Evolutionary conservation across 2,888 invertebrate species (phyloP).

Genomic region (Drosophila hamatofila): DNA sequence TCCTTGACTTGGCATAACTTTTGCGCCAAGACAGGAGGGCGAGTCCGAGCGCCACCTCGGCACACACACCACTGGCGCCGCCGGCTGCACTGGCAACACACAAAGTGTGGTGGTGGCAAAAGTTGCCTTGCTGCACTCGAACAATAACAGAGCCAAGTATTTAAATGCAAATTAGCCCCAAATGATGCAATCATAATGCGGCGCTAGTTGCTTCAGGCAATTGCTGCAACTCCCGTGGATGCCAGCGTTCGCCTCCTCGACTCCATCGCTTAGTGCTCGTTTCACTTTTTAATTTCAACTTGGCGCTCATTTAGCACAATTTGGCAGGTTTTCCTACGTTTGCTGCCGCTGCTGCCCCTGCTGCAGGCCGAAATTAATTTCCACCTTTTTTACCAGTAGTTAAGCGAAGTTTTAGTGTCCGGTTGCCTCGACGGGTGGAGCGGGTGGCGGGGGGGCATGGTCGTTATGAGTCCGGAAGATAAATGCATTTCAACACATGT

Average conservation of each 20-base stretch:
- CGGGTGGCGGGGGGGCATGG: not conserved
- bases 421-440: constrained; percentile 6
- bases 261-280: constrained; percentile 22
- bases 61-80: constrained; percentile 17
- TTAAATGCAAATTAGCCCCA: constrained; percentile 82
- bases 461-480: constrained; percentile 72
- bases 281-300: constrained; percentile 72
- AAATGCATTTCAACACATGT: constrained; percentile 81
- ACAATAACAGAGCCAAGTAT: constrained; percentile 78
- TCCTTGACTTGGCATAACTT: constrained; percentile 79
- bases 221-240: constrained; percentile 17
- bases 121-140: constrained; percentile 68
- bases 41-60: not conserved
- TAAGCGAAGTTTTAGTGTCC: constrained; percentile 46
- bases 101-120: constrained; percentile 37
- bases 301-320: constrained; percentile 75
- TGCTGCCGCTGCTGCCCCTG: constrained; percentile 6
- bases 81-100: constrained; percentile 24
- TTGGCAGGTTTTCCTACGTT: constrained; percentile 68
- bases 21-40: constrained; percentile 35
- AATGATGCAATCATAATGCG: constrained; percentile 81
- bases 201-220: constrained; percentile 52
- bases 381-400: constrained; percentile 66
- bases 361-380: constrained; percentile 65
- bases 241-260: not conserved